phyloP scores from a whole-genome alignment of 2,797 vertebrate species.

The Pachyuromys duprasi region DNA sequence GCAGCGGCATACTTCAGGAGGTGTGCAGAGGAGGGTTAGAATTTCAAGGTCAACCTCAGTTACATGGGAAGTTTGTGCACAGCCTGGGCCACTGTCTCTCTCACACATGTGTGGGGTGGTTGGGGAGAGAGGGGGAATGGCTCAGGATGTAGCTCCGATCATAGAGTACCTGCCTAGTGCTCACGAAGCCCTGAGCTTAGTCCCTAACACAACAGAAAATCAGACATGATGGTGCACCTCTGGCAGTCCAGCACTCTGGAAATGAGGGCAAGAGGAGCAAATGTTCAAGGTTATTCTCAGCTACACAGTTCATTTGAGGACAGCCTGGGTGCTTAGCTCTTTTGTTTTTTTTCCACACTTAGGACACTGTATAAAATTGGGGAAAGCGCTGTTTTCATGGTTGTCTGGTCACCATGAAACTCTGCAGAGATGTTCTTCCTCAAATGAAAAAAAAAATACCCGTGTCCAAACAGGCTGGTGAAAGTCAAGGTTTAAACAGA shows the following conservation, averaged over 20 bases:
- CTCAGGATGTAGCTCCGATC: not conserved
- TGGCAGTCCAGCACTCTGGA: not conserved
- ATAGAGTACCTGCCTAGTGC: not conserved
- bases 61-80: not conserved
- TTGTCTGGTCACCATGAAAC: not conserved
- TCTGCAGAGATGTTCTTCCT: not conserved
- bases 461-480: not conserved
- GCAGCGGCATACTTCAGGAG: not conserved
- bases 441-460: not conserved
- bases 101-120: not conserved
- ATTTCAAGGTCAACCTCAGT: not conserved
- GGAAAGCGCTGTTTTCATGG: not conserved
- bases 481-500: slow-evolving; percentile 12
- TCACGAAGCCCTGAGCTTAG: not conserved
- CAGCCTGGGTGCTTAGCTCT: not conserved
- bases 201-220: not conserved
- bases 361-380: not conserved
- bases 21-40: not conserved
- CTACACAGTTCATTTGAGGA: not conserved
- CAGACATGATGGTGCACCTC: no score
- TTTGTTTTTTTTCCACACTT: not conserved
- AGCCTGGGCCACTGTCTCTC: not conserved
- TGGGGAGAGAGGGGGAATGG: not conserved
- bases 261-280: not conserved
- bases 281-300: not conserved